A percentile compares a stretch with the other conserved stretches of the same genome.
Evolutionary conservation across 2,888 invertebrate species (phyloP).

Genomic region (Eilema griseolum): DNA sequence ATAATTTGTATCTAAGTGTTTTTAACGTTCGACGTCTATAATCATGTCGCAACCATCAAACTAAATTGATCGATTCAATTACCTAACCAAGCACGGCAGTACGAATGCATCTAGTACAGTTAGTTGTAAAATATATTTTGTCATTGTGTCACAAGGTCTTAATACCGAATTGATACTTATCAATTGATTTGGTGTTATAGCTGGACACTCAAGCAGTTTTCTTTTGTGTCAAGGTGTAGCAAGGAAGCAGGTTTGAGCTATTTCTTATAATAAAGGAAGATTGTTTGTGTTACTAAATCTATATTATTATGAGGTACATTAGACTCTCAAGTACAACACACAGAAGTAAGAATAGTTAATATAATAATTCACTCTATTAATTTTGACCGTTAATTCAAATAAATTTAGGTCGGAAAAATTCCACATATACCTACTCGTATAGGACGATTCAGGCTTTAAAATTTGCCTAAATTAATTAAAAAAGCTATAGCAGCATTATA

Average conservation of each 20-base stretch:
- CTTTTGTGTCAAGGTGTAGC: background rate
- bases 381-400: no score
- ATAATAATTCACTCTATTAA: no score
- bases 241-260: background rate
- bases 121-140: background rate
- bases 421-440: no score
- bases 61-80: slow-evolving; percentile 50
- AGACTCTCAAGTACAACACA: background rate
- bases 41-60: slow-evolving; percentile 41
- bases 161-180: background rate
- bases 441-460: no score
- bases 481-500: no score
- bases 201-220: background rate
- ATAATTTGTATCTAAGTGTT: slow-evolving; percentile 21
- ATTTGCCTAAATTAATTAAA: no score
- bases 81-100: slow-evolving; percentile 34
- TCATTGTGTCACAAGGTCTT: slow-evolving; percentile 4
- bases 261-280: background rate
- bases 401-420: no score
- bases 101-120: slow-evolving; percentile 11
- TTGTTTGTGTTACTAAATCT: background rate
- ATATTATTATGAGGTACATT: background rate
- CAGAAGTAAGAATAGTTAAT: no score
- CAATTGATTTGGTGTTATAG: background rate
- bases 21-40: slow-evolving; percentile 29